Evolutionary conservation across 2,113 vertebrate species (phyloP).

Genomic region (Arothron firmamentum): DNA sequence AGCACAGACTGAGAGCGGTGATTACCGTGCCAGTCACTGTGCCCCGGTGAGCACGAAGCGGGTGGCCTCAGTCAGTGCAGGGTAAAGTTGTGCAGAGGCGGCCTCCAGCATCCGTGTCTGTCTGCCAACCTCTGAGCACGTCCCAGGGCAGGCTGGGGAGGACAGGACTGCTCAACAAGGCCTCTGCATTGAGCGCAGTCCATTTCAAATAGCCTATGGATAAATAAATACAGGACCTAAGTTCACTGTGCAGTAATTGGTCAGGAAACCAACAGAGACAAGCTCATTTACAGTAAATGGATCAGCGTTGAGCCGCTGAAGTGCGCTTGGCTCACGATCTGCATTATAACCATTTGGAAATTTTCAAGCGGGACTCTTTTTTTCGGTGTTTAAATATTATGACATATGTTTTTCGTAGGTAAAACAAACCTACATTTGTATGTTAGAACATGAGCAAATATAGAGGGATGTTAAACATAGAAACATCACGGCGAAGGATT

Average conservation of each 20-base stretch:
- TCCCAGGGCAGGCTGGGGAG: slow-evolving; percentile 56
- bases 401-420: slow-evolving; percentile 9
- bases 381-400: neutral
- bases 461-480: slow-evolving; percentile 50
- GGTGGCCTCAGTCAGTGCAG: slow-evolving; percentile 60
- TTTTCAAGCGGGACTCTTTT: slow-evolving; percentile 53
- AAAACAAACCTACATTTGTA: slow-evolving; percentile 42
- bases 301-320: slow-evolving; percentile 69
- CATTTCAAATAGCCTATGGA: slow-evolving; percentile 73
- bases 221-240: slow-evolving; percentile 71
- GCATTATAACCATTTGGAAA: slow-evolving; percentile 69
- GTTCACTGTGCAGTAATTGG: slow-evolving; percentile 74
- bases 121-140: slow-evolving; percentile 65
- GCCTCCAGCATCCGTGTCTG: slow-evolving; percentile 61
- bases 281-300: slow-evolving; percentile 75
- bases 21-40: slow-evolving; percentile 60
- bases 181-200: slow-evolving; percentile 64
- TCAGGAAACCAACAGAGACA: slow-evolving; percentile 74
- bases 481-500: slow-evolving; percentile 26
- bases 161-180: slow-evolving; percentile 65
- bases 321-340: slow-evolving; percentile 62
- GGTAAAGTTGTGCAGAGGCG: slow-evolving; percentile 68
- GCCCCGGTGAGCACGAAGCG: slow-evolving; percentile 63
- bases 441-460: slow-evolving; percentile 39
- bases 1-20: slow-evolving; percentile 38